phyloP scores from a whole-genome alignment of 2,113 vertebrate genomes.

The Rana temporaria region DNA sequence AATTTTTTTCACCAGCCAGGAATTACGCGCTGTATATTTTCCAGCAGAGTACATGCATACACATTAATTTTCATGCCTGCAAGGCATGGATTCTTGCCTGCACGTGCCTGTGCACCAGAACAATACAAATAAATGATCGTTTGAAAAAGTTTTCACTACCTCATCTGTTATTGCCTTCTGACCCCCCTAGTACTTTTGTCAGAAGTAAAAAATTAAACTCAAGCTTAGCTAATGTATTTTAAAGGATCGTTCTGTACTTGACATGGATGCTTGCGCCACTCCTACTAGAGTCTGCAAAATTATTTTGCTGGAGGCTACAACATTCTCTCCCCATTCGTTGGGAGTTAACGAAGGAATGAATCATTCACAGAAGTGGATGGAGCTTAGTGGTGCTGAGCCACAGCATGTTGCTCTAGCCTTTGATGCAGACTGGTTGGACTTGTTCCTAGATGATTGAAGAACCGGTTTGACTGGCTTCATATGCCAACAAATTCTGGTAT shows the following conservation, averaged over 20 bases:
- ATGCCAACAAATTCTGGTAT: conserved; percentile 90
- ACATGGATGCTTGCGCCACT: conserved; percentile 65
- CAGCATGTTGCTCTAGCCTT: conserved; percentile 79
- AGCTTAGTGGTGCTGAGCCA: conserved; percentile 72
- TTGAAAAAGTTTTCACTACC: background rate
- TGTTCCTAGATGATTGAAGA: conserved; percentile 76
- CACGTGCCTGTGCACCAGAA: background rate
- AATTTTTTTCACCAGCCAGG: no score
- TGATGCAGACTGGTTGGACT: conserved; percentile 81
- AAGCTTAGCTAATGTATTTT: conserved; percentile 58
- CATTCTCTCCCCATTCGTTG: conserved; percentile 70
- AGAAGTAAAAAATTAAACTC: background rate
- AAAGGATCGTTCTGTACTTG: conserved; percentile 68
- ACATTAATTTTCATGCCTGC: background rate
- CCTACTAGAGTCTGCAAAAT: conserved; percentile 68
- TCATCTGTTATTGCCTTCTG: background rate
- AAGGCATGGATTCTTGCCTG: background rate
- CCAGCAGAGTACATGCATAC: background rate
- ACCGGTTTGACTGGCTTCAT: conserved; percentile 81
- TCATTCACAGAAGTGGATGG: conserved; percentile 67
- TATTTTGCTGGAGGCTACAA: conserved; percentile 84
- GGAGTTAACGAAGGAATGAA: conserved; percentile 77
- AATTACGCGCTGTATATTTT: background rate
- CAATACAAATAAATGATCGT: background rate
- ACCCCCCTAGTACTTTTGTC: background rate